Base-by-base conservation (phyloP, 2,113 vertebrate species). In the Balaeniceps rex region DNA sequence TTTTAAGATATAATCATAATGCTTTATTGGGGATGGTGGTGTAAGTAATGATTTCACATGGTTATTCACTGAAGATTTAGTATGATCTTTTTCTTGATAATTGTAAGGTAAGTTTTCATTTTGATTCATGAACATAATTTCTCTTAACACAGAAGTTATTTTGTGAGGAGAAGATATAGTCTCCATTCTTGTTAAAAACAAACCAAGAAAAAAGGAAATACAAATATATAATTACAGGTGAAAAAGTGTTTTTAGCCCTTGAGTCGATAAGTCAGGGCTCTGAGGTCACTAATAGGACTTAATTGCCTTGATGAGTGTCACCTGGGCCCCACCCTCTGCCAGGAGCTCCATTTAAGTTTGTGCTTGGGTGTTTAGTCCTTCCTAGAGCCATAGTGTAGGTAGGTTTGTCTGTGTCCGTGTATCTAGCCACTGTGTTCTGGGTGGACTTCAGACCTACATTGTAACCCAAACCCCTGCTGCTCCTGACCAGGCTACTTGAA, bases 351-450 rank as follows among this genome's bases (percentile, higher is more conserved):
- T 25, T 42, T 47, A 11, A 38, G 34, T 14, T 31, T n/a, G 2
- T 36, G 38, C 17, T 42, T 8, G 3, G 25, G 9, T 4, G 2
- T 1, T 21, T 0, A 1, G 3, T 12, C 2, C 18, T 15, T 14
- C 2, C 1, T 36, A 23, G 40, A 65, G 28, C 12, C 46, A 14
- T 9, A 28, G 16, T 1, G 0, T 5, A 10, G 7, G 6, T 15
- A 24, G 36, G 7, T 51, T 57, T 75, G 7, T 38, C 8, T 74
- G 34, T 1, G 1, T 13, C 2, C 5, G 63, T 36, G 11, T 49
- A 14, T 69, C 5, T 9, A 19, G 17, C 6, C 7, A 16, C 21
- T 0, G 0, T 14, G 7, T 47, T 60, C 14, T 34, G 33, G 14
- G 8, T 51, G 21, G 19, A 14, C 4, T 69, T 75, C 10, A 57